Conservation (phyloP, 2,888 invertebrate species). For the Papilio elwesi region DNA sequence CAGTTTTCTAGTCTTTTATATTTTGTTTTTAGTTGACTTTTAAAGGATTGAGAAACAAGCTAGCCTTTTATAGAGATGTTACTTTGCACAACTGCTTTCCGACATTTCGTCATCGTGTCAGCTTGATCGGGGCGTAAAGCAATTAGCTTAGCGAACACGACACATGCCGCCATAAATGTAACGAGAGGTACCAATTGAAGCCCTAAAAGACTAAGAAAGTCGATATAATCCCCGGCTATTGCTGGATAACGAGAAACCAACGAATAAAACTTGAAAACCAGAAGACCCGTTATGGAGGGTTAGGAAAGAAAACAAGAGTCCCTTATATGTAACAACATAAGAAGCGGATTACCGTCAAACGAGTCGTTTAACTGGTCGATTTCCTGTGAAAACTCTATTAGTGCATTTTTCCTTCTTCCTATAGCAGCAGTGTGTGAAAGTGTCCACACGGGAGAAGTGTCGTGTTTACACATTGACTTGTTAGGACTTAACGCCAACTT, state of each 20-base stretch:
- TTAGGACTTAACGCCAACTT: conserved; percentile 29
- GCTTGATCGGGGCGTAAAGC: neutral
- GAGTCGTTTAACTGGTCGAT: conserved; percentile 12
- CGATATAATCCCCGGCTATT: neutral
- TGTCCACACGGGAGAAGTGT: conserved; percentile 10
- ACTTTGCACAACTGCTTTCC: conserved; percentile 13
- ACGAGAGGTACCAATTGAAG: conserved; percentile 9
- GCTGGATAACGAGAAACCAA: conserved; percentile 5
- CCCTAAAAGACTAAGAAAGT: conserved; percentile 36
- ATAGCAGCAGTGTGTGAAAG: conserved; percentile 32
- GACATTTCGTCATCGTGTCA: neutral
- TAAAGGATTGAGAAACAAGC: too few relatives aligned
- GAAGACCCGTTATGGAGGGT: conserved; percentile 16
- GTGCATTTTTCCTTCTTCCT: conserved; percentile 38
- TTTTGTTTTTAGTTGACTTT: too few relatives aligned
- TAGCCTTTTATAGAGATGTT: neutral
- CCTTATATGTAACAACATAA: conserved; percentile 28
- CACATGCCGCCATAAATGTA: conserved; percentile 22
- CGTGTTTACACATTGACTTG: conserved; percentile 10
- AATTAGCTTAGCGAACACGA: conserved; percentile 24
- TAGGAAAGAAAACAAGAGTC: conserved; percentile 37
- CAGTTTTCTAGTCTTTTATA: neutral
- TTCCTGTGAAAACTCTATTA: conserved; percentile 37
- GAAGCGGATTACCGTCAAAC: conserved; percentile 19
- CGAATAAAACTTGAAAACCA: conserved; percentile 29